Evolutionary conservation across 2,888 invertebrate species (phyloP), one percentile per base, ranked within the genome.

Genomic region (Phragmatobia fuliginosa): DNA sequence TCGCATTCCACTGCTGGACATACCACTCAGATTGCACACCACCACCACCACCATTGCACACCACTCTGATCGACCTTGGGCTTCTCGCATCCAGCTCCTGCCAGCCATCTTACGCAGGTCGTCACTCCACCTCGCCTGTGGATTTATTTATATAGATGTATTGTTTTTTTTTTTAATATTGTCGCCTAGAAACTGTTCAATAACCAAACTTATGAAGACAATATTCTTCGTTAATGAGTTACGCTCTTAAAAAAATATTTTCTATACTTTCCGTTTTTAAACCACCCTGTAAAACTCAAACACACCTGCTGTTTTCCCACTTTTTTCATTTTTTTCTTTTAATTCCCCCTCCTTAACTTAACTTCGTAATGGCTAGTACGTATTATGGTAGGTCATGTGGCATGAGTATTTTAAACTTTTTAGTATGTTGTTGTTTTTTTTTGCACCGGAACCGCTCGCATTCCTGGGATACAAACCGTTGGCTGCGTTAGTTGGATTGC

Each of bases 361-460:
- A 82, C 84, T 81, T n/a, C n/a, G 83, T 86, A 88, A 88, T 86
- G 91, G 87, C 84, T 85, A 80, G 83, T 85, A 83, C 79, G 82
- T 85, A 88, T 90, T 92, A 88, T 82, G 90, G 90, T 91, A 92
- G 92, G 92, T 91, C 91, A 85, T 87, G 87, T 84, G 82, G 83
- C 82, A 82, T 73, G 73, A 80, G 81, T 82, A 79, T 75, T 75
- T 80, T 87, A 85, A 87, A 86, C 87, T 86, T 86, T 86, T 77
- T 77, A 68, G 72, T 76, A 73, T 75, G 62, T 71, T 77, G 61
- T 74, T 71, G 71, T 84, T 81, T 80, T 80, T 77, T 80, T 77
- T 78, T 75, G 81, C 81, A 81, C 80, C 83, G 83, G 83, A 81
- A 79, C 74, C 59, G 60, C 25, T 70, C 72, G 70, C 79, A 79